Conservation (phyloP, 1,140 invertebrate species). For the Anoplolepis gracilipes region DNA sequence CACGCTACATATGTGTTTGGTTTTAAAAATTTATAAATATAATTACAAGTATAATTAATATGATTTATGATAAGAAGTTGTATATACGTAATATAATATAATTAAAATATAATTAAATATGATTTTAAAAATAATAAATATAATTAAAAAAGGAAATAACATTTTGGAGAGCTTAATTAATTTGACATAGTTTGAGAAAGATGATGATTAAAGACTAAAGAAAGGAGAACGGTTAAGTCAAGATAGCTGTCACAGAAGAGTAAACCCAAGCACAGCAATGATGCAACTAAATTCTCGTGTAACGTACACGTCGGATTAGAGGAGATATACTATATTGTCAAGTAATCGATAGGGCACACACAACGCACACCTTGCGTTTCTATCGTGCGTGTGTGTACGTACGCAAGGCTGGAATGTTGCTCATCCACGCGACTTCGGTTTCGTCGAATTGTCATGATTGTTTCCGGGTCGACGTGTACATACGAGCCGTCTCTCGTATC, state of each 20-base stretch:
- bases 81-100: too few species aligned
- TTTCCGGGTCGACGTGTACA: not conserved
- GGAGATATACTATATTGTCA: not conserved
- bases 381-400: not conserved
- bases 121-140: too few species aligned
- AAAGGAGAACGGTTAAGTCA: not conserved
- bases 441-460: conserved; percentile 9
- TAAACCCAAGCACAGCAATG: not conserved
- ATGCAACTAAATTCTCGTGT: conserved; percentile 11
- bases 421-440: conserved; percentile 26
- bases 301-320: not conserved
- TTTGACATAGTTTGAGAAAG: not conserved
- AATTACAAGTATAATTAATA: too few species aligned
- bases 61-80: too few species aligned
- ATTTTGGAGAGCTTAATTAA: not conserved
- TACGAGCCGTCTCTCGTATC: not conserved
- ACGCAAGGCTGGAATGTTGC: conserved; percentile 4
- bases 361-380: not conserved
- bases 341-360: conserved; percentile 1
- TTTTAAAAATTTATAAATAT: not conserved
- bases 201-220: not conserved
- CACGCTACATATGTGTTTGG: not conserved
- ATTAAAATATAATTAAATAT: too few species aligned
- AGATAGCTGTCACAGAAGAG: not conserved
- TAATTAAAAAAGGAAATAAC: not conserved